Evolutionary conservation across 2,888 invertebrate species (phyloP).

Genomic region (Drosophila anomelani): DNA sequence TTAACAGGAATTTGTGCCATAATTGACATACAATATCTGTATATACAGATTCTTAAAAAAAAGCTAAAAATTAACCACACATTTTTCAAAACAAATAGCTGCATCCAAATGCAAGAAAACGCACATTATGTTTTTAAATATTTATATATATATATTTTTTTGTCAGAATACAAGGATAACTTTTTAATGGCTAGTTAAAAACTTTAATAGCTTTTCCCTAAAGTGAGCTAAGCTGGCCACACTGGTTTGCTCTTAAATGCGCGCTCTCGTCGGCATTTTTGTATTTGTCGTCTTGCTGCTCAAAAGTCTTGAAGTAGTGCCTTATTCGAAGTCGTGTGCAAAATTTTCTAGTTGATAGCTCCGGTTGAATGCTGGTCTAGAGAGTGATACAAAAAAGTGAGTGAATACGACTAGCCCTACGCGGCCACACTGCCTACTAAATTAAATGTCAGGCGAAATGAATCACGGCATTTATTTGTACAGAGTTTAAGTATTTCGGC

Average conservation of each 20-base stretch:
- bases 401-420: conserved; percentile 59
- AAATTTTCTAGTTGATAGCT: conserved; percentile 44
- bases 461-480: conserved; percentile 27
- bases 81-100: too few relatives aligned
- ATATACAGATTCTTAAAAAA: too few relatives aligned
- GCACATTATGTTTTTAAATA: too few relatives aligned
- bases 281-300: conserved; percentile 72
- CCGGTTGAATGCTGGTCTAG: conserved; percentile 33
- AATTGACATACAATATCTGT: too few relatives aligned
- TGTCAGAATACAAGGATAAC: too few relatives aligned
- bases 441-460: conserved; percentile 38
- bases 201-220: too few relatives aligned
- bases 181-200: too few relatives aligned
- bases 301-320: conserved; percentile 62
- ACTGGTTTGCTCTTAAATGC: conserved; percentile 57
- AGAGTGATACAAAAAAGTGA: conserved; percentile 37
- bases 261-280: conserved; percentile 74
- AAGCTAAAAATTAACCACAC: too few relatives aligned
- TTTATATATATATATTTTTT: too few relatives aligned
- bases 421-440: conserved; percentile 26
- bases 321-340: conserved; percentile 47
- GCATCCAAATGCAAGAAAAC: too few relatives aligned
- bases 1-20: too few relatives aligned
- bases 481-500: conserved; percentile 2
- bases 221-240: background rate